Base-by-base conservation (phyloP, 2,113 vertebrate genomes). In the Synchiropus splendidus region DNA sequence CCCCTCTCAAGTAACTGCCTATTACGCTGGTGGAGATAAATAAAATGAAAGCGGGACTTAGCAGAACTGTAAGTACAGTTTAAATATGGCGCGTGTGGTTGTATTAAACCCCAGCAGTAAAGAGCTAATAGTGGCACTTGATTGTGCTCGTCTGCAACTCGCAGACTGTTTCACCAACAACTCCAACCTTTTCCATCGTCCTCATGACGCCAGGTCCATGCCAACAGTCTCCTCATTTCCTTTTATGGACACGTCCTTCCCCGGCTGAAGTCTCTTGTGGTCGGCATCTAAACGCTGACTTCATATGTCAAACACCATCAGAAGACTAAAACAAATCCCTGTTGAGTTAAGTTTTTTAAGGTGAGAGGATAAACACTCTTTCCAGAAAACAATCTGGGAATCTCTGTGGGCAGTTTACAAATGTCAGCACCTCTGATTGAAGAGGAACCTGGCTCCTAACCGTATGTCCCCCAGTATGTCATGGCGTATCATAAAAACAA, bases 171-270 rank as follows among this genome's bases (percentile, higher is more conserved):
- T 50, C 43, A 31, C 5, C 17, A 54, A 30, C 30, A 51, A 27
- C 21, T 11, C 10, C 31, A 21, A 15, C 39, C 43, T 40, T 50
- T 47, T 54, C 58, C 21, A 35, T 36, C 56, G 44, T 43, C 33
- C 48, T 40, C 31, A 14, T 31, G 18, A 5, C 34, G 36, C 21
- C 42, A 50, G 39, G 21, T 33, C 38, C 12, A 18, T 16, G 47
- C 37, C 39, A 16, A 51, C 39, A 9, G 0, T 30, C 21, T n/a
- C 27, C 12, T 6, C 2, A 11, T 39, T 13, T 27, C 61, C 75
- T 66, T 71, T 49, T 50, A 64, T 42, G 61, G 72, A 48, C 27
- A 30, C 27, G 33, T 16, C 31, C 21, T 31, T 15, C n/a, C 5
- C 10, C 34, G 16, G 38, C 34, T 12, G 5, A 14, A 51, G 36